Base-by-base conservation (phyloP, 2,888 invertebrate species). In the Amiota minor region DNA sequence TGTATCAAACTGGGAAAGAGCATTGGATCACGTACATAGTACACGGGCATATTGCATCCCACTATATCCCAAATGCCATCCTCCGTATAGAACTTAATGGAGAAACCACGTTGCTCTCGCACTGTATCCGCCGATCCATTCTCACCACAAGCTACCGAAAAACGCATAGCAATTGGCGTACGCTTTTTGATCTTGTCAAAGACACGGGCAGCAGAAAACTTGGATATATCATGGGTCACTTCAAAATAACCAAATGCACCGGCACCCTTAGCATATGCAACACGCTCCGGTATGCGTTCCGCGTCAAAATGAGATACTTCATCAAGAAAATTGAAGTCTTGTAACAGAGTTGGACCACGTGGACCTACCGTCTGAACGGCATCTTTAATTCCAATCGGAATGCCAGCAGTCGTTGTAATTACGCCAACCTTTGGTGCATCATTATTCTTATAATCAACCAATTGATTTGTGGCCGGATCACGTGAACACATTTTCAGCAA, bases 1-100 rank as follows among this genome's bases (percentile, higher is more conserved):
- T 98, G 98, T 83, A 99, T 97, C 86, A 99, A 98, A 86, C 95
- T 96, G 12, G 98, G 96, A 90, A 99, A 99, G 70, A 96, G 91
- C 18, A 95, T 91, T 0, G 98, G 96, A 89, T 98, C 98, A 71
- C 97, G 93, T 83, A 98, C 93, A 90, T 97, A 98, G 91, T 97
- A 98, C 75, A 98, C 93, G 0, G 98, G 98, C 0, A 97, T 97
- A 90, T 97, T 98, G 89, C 95, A 96, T 12, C 98, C 98, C 49
- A 97, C 97, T 79, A 98, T 90, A 91, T 98, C 98, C 97, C 97
- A 97, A 83, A 95, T 94, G 67, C 97, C 97, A 84, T 97, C 96
- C 79, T 97, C 96, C 1, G 96, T 96, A 90, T 98, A 98, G 89
- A 98, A 96, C 88, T 98, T 98, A 0, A 98, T 91, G 10, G 98